Percentiles rank a stretch among this genome's conserved stretches.
These are phyloP conservation scores for Cephus nigrinus DNA, from an alignment of 2,888 invertebrate genomes.

Conservation along the genomic window DNA sequence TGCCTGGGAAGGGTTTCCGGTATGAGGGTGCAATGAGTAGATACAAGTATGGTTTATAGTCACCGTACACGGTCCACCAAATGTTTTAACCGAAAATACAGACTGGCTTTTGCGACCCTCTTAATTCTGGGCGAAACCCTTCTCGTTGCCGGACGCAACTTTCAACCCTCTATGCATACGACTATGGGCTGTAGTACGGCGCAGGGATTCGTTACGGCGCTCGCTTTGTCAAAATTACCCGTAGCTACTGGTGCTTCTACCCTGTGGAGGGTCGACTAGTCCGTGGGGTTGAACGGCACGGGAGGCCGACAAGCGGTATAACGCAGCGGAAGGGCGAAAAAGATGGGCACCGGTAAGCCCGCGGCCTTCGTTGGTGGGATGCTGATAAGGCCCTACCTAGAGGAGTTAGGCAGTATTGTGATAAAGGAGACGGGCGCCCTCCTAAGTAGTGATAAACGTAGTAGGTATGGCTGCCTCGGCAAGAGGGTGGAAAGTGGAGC, in stretches of 20 bases:
- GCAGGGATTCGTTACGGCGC: background rate
- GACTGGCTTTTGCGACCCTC: too few species aligned
- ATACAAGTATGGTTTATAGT: too few species aligned
- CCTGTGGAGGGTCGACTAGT: background rate
- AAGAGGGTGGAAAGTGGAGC: constrained; percentile 19
- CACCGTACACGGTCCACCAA: too few species aligned
- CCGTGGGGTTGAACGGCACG: constrained; percentile 6
- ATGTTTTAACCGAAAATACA: too few species aligned
- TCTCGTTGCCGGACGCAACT: too few species aligned
- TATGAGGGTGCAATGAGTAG: too few species aligned
- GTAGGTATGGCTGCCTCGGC: constrained; percentile 19
- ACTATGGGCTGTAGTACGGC: background rate
- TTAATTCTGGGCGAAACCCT: too few species aligned
- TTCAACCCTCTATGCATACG: too few species aligned
- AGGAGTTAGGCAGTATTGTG: constrained; percentile 50
- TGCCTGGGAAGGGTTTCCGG: too few species aligned
- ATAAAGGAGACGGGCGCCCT: constrained; percentile 42
- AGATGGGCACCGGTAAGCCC: too few species aligned
- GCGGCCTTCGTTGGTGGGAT: constrained; percentile 26
- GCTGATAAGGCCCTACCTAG: constrained; percentile 39
- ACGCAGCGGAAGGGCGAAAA: too few species aligned
- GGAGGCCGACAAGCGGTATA: background rate
- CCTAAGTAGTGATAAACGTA: constrained; percentile 47
- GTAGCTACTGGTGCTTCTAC: constrained; percentile 1
- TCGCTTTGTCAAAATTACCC: constrained; percentile 6